Base-by-base conservation (phyloP, 2,888 invertebrate species). In the Trachelus troglodyta region DNA sequence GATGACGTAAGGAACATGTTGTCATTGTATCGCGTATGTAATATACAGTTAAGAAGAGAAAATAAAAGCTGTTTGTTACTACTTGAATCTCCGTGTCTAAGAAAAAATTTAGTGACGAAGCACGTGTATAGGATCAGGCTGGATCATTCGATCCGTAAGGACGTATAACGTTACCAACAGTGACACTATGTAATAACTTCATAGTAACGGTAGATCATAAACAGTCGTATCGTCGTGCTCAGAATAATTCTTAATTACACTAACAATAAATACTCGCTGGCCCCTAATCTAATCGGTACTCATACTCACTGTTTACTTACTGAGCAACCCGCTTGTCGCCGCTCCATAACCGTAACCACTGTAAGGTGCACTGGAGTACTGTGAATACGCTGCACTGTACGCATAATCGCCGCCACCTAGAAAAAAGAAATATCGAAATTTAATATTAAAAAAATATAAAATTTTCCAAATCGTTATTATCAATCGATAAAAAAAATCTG, bases 331-430 rank as follows among this genome's bases (percentile, higher is more conserved):
- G 92, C 94, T 93, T 93, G 93, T 92, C 88, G 94, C 93, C 87
- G 94, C 92, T 84, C 94, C 94, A 90, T 95, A 95, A 79, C 94
- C 94, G 86, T 94, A 94, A 79, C 94, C 94, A 80, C 94, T 94
- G 90, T 95, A 95, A 9, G 94, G 94, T 23, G 96, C 94, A 80
- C 96, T 94, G 79, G 96, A 95, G 91, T 96, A 96, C 89, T 96
- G 94, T 85, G 94, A 93, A 93, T 97, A 97, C 83, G 94, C 94
- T 79, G 95, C 94, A 89, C 94, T 95, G 89, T 96, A 96, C 68
- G 95, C 93, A 90, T 96, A 96, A 89, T 96, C 95, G 78, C 94
- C 94, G 81, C 94, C 94, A 85, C 94, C 94, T 95, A 74, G 9
- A 71, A 74, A 12, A 73, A 69, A 75, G 76, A 75, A 75, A 77